A percentile compares a stretch with the other conserved stretches of the same genome.
phyloP scores from a whole-genome alignment of 2,797 vertebrate genomes.

The Botia almorhae region DNA sequence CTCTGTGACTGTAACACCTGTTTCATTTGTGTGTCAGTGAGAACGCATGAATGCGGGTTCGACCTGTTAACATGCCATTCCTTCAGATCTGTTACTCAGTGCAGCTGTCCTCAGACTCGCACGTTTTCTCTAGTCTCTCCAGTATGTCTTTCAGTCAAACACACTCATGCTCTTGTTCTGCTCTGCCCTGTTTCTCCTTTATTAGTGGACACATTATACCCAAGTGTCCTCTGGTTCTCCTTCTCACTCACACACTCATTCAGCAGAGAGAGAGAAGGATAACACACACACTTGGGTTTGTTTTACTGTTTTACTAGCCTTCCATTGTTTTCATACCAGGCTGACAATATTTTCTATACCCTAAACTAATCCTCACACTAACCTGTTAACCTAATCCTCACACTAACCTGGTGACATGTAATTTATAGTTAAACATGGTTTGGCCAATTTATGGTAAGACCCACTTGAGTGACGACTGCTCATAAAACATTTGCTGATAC shows the following conservation, averaged over 20 bases:
- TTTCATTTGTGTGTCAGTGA: slow-evolving; percentile 28
- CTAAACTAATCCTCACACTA: no score
- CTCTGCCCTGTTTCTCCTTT: slow-evolving; percentile 33
- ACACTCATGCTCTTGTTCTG: slow-evolving; percentile 37
- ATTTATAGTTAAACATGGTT: no score
- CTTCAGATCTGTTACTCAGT: slow-evolving; percentile 43
- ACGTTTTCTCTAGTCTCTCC: neutral
- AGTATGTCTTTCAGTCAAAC: slow-evolving; percentile 31
- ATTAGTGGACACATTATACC: slow-evolving; percentile 37
- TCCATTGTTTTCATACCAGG: no score
- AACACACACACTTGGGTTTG: neutral
- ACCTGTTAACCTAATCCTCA: no score
- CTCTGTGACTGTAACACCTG: slow-evolving; percentile 40
- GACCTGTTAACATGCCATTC: slow-evolving; percentile 14
- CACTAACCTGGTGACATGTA: no score
- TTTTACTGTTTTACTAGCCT: no score
- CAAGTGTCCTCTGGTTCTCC: neutral
- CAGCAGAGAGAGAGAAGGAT: neutral
- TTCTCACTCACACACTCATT: slow-evolving; percentile 1
- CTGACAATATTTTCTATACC: no score
- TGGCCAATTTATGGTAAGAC: no score
- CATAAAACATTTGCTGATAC: no score
- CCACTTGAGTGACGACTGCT: no score
- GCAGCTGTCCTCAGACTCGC: slow-evolving; percentile 36
- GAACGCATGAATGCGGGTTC: neutral